phyloP scores from a whole-genome alignment of 1,140 invertebrate species.

The Trachelipus rathkii region DNA sequence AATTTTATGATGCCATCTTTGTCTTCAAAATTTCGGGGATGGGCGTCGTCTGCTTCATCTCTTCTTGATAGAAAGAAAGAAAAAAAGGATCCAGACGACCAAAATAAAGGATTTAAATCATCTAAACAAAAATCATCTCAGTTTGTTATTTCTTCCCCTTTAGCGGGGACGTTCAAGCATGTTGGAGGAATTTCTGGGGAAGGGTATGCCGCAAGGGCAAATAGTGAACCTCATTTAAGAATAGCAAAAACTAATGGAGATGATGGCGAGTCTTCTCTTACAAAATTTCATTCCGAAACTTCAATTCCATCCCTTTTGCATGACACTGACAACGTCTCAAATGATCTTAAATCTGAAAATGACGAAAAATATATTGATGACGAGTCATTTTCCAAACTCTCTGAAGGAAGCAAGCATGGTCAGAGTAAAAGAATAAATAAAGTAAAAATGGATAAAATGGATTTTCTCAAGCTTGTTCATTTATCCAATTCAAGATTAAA shows the following conservation, averaged over 20 bases:
- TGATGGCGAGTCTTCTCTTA: not conserved
- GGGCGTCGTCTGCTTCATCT: not conserved
- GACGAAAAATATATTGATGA: not conserved
- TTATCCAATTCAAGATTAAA: not conserved
- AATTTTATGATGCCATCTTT: not conserved
- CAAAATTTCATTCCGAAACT: not conserved
- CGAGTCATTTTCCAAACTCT: not conserved
- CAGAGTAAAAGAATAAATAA: constrained; percentile 6
- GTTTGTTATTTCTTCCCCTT: not conserved
- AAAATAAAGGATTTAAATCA: not conserved
- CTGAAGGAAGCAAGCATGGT: not conserved
- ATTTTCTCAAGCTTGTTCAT: not conserved
- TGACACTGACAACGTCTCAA: not conserved
- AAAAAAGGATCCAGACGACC: not conserved
- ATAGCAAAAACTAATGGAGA: not conserved
- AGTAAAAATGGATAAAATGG: not conserved
- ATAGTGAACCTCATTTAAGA: not conserved
- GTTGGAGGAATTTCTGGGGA: not conserved
- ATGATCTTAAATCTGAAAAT: not conserved
- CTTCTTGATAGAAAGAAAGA: not conserved
- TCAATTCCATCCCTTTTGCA: not conserved
- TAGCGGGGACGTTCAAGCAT: not conserved
- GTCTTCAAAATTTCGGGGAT: not conserved
- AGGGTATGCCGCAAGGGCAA: not conserved
- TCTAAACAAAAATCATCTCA: not conserved